Evolutionary conservation across 2,113 vertebrate species (phyloP).

Genomic region (Collichthys lucidus): DNA sequence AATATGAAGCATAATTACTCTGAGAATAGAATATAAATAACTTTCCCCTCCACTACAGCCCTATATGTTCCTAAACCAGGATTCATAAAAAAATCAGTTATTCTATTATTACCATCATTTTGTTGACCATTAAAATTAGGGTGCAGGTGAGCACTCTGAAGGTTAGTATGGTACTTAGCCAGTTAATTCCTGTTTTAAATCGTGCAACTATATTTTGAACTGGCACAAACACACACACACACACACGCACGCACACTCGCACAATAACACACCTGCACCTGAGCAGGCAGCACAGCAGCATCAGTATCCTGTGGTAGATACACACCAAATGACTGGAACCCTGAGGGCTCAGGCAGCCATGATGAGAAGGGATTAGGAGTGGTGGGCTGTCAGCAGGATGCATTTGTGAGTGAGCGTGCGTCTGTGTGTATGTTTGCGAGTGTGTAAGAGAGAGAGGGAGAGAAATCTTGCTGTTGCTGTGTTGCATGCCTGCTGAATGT

Average conservation of each 20-base stretch:
- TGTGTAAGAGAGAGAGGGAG: constrained; percentile 25
- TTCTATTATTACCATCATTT: constrained; percentile 10
- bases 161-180: constrained; percentile 44
- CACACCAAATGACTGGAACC: constrained; percentile 67
- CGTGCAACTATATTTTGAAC: constrained; percentile 26
- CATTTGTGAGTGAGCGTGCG: constrained; percentile 55
- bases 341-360: constrained; percentile 73
- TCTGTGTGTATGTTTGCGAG: constrained; percentile 38
- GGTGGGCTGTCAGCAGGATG: constrained; percentile 75
- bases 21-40: no score
- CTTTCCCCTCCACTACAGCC: neutral
- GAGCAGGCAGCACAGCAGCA: constrained; percentile 56
- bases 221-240: neutral
- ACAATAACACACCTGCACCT: constrained; percentile 40
- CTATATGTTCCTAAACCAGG: neutral
- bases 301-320: constrained; percentile 55
- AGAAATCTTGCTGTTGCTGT: constrained; percentile 58
- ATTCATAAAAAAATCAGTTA: constrained; percentile 21
- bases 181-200: constrained; percentile 49
- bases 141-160: constrained; percentile 41
- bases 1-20: no score
- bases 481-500: constrained; percentile 63
- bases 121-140: constrained; percentile 47
- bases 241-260: neutral
- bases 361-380: constrained; percentile 77